phyloP scores from a whole-genome alignment of 1,140 invertebrate genomes.

The Mercenaria mercenaria region DNA sequence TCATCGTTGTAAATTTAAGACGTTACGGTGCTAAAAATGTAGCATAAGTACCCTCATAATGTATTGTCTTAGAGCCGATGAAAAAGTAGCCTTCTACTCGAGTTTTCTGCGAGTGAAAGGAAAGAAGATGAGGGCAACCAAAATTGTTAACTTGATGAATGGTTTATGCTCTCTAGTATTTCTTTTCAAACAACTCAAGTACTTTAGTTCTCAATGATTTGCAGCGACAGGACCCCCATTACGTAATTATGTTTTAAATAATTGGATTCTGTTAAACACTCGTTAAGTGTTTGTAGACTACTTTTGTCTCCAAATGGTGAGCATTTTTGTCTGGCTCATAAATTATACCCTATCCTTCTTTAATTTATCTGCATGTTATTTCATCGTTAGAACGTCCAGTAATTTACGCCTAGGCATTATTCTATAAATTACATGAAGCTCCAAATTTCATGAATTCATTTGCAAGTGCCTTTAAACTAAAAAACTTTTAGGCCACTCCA shows the following conservation, averaged over 20 bases:
- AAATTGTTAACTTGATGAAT: constrained; percentile 67
- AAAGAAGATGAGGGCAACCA: constrained; percentile 28
- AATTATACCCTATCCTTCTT: neutral
- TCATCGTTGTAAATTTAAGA: constrained; percentile 37
- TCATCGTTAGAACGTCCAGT: no score
- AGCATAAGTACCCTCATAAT: constrained; percentile 59
- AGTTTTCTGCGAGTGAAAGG: constrained; percentile 29
- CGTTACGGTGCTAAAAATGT: constrained; percentile 33
- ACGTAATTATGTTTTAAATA: constrained; percentile 45
- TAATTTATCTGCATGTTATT: no score
- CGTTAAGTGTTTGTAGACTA: constrained; percentile 6
- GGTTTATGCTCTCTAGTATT: constrained; percentile 53
- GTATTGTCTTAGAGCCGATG: constrained; percentile 50
- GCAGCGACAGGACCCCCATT: constrained; percentile 26
- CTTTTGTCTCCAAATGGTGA: neutral
- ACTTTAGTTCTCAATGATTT: constrained; percentile 14
- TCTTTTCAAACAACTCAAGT: constrained; percentile 41
- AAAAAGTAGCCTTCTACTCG: constrained; percentile 49
- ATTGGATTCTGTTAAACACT: constrained; percentile 6
- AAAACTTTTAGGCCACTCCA: no score
- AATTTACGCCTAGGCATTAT: no score
- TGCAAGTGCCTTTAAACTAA: no score
- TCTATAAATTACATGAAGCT: no score
- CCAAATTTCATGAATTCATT: no score
- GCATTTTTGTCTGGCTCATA: neutral